Evolutionary conservation across 2,888 invertebrate species (phyloP).

Genomic region (Drosophila suboccidentalis): DNA sequence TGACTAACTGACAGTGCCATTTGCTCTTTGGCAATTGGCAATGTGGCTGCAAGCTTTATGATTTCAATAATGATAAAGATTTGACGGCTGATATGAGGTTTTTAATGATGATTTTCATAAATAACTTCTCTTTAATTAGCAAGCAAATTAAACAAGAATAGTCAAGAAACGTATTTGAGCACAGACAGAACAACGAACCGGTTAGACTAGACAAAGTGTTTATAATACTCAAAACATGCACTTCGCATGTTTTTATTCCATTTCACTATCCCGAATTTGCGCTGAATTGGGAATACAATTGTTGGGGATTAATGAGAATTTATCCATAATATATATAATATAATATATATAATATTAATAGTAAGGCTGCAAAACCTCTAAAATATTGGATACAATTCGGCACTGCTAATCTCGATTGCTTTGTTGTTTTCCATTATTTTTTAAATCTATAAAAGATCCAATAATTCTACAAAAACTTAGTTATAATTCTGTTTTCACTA

Average conservation of each 20-base stretch:
- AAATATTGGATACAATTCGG: too few relatives aligned
- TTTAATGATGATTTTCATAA: constrained; percentile 34
- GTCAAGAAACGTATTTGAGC: constrained; percentile 19
- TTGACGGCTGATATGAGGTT: constrained; percentile 6
- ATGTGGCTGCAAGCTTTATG: constrained; percentile 52
- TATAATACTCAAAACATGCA: constrained; percentile 11
- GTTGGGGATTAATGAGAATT: not conserved
- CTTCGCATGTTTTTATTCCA: constrained; percentile 19
- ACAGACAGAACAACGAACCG: constrained; percentile 43
- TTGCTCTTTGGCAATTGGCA: constrained; percentile 21
- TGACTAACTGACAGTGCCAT: constrained; percentile 17
- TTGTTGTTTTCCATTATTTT: too few relatives aligned
- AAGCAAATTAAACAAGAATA: constrained; percentile 33
- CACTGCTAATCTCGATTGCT: too few relatives aligned
- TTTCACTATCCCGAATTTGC: constrained; percentile 33
- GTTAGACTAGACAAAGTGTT: constrained; percentile 34
- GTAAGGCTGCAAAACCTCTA: too few relatives aligned
- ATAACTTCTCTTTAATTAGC: constrained; percentile 44
- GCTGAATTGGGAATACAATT: not conserved
- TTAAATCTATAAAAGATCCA: too few relatives aligned
- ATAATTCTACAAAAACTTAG: not conserved
- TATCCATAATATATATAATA: not conserved
- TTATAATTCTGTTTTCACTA: not conserved
- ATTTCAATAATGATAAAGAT: constrained; percentile 23
- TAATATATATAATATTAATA: too few relatives aligned